Base-by-base conservation (phyloP, 1,140 invertebrate genomes). In the Meteorus sp. region DNA sequence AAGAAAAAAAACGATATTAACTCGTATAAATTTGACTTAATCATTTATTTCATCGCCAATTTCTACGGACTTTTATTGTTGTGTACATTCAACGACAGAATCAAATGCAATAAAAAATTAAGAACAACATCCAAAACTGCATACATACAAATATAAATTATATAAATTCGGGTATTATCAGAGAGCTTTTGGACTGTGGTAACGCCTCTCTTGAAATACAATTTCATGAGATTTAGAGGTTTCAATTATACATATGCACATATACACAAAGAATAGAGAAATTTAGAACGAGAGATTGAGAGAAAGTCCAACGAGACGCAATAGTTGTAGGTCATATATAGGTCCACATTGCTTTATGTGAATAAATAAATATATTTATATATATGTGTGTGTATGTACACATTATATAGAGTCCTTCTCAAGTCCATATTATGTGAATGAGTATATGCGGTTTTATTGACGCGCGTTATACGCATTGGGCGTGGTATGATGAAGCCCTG, bases 141-240 rank as follows among this genome's bases (percentile, higher is more conserved):
- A 13, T 23, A 53, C 23, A 53, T 53, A 39, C 51, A 41, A 33
- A 13, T 13, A 15, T 33, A 11, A 4, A 13, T n/a, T 39, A 39
- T 39, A 39, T 39, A 39, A 13, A 13, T 39, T n/a, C n/a, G n/a
- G 27, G 27, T 29, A 4, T 4, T 5, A 9, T 29, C 27, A 5
- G 27, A 9, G 27, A 29, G 27, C n/a, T n/a, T n/a, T n/a, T n/a
- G n/a, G n/a, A n/a, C n/a, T n/a, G n/a, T 27, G n/a, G 20, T n/a
- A 27, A 22, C 20, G 69, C 70, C 69, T n/a, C 66, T 74, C 31
- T 67, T 60, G 59, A 69, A 65, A 65, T 62, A 66, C 64, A 66
- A 74, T 72, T 68, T 73, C 68, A 62, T 69, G 68, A 69, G 72
- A 73, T 73, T 74, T 74, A 71, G 71, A 69, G 64, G 69, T 73